phyloP scores from a whole-genome alignment of 2,113 vertebrate genomes.

The Setophaga petechia region DNA sequence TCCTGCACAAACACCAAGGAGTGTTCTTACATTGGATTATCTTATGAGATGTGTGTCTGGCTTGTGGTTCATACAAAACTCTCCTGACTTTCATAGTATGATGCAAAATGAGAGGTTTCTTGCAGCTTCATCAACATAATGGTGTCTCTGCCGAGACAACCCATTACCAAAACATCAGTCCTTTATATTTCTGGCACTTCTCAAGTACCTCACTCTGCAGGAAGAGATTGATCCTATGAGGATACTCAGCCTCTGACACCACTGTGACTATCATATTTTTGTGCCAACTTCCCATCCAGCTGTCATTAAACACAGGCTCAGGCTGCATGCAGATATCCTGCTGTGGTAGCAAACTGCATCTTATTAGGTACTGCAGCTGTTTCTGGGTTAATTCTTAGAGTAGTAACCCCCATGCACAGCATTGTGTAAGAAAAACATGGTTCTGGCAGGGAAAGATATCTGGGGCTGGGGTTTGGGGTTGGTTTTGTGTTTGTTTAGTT shows the following conservation, averaged over 20 bases:
- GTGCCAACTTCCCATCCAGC: neutral
- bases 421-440: neutral
- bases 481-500: neutral
- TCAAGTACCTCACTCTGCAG: neutral
- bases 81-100: neutral
- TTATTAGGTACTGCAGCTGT: neutral
- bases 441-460: neutral
- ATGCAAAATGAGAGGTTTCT: neutral
- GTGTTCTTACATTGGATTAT: neutral
- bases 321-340: neutral
- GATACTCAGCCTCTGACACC: neutral
- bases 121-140: neutral
- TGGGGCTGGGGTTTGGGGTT: neutral
- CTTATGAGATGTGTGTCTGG: neutral
- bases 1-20: neutral
- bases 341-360: neutral
- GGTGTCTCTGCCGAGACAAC: neutral
- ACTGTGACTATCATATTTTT: neutral
- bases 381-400: neutral
- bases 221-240: neutral
- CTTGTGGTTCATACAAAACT: neutral
- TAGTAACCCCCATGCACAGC: neutral
- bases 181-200: neutral
- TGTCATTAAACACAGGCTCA: neutral
- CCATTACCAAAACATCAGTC: neutral